A percentile compares a stretch with the other conserved stretches of the same genome.
Evolutionary conservation across 2,888 invertebrate genomes (phyloP).

Genomic region (Himalopsyche anomala): DNA sequence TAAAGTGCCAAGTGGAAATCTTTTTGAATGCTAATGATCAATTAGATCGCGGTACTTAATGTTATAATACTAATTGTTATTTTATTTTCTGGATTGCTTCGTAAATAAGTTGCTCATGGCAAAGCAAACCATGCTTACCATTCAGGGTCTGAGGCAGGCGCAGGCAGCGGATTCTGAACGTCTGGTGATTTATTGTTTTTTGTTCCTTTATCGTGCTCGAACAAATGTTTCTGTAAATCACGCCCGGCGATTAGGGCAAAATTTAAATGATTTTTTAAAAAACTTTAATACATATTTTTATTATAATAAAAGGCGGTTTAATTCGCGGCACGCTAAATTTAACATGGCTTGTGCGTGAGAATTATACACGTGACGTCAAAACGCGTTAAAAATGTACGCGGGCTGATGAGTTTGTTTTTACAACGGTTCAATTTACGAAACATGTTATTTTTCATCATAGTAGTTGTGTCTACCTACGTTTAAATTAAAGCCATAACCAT

Average conservation of each 20-base stretch:
- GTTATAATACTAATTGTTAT: constrained; percentile 13
- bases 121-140: constrained; percentile 43
- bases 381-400: constrained; percentile 7
- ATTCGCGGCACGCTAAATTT: constrained; percentile 42
- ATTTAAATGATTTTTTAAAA: constrained; percentile 17
- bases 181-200: constrained; percentile 43
- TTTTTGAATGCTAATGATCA: neutral
- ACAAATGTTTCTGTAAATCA: constrained; percentile 42
- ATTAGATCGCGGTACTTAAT: constrained; percentile 1
- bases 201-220: constrained; percentile 42
- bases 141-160: constrained; percentile 14
- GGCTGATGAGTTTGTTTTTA: constrained; percentile 37
- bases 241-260: constrained; percentile 42
- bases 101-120: constrained; percentile 21
- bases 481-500: neutral
- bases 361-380: constrained; percentile 42
- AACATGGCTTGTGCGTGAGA: constrained; percentile 35
- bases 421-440: neutral
- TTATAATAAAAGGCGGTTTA: constrained; percentile 40
- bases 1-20: neutral
- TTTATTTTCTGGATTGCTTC: constrained; percentile 24
- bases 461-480: neutral
- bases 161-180: constrained; percentile 36
- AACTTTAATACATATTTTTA: constrained; percentile 38
- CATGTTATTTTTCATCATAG: neutral